Base-by-base conservation (phyloP, 2,797 vertebrate genomes). In the Oreochromis grahami region DNA sequence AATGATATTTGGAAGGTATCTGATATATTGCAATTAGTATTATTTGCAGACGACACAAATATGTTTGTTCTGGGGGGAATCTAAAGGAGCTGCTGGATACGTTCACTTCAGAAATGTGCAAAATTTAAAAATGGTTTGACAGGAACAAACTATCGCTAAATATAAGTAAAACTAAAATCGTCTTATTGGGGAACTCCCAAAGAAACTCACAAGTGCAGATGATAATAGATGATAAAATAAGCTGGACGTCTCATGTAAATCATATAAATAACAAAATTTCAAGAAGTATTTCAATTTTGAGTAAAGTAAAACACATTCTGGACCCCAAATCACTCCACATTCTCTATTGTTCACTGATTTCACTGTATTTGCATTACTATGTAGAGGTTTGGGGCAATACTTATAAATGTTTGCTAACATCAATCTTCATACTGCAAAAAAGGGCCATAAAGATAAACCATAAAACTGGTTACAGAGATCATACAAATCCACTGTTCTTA, bases 381-480 rank as follows among this genome's bases (percentile, higher is more conserved):
- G 11, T 21, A 53, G 52, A 24, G 52, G 21, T 53, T 53, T 53
- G 21, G 11, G 52, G 52, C 21, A 53, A 24, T 53, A 24, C 2
- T 53, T 1, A 50, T 0, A 51, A 51, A 53, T 53, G 1, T 24
- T 24, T 7, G 1, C 21, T 53, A 53, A 9, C 48, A 51, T 51
- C 48, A n/a, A 1, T n/a, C 48, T 51, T 51, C 48, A 51, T n/a
- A 0, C 3, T 51, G 48, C 48, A 51, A 51, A 51, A 56, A 32
- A 32, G 3, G 15, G 1, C 56, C 56, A 34, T 11, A 19, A 11
- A n/a, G n/a, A n/a, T n/a, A n/a, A n/a, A n/a, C n/a, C n/a, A n/a
- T n/a, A n/a, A n/a, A n/a, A n/a, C n/a, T n/a, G n/a, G n/a, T n/a
- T n/a, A n/a, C n/a, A n/a, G n/a, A n/a, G n/a, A n/a, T n/a, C n/a